phyloP scores from a whole-genome alignment of 2,113 vertebrate species.

The Tragelaphus scriptus region DNA sequence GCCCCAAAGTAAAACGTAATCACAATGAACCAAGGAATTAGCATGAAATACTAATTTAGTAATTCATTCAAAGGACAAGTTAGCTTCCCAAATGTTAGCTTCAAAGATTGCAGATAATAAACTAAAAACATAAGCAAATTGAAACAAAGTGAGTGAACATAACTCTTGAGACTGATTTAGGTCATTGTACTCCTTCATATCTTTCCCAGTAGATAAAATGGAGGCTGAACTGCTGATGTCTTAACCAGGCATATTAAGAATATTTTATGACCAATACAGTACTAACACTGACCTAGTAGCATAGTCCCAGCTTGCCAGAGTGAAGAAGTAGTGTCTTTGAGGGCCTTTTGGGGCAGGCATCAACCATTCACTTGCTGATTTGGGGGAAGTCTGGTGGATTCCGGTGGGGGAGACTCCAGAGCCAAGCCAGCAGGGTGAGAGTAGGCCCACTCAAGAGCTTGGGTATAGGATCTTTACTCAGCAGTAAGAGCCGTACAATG shows the following conservation, averaged over 20 bases:
- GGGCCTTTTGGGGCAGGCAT: not conserved
- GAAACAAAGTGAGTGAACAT: not conserved
- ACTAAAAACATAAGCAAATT: conserved; percentile 3
- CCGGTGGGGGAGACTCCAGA: not conserved
- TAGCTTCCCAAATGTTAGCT: not conserved
- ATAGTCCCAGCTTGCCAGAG: not conserved
- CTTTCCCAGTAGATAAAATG: not conserved
- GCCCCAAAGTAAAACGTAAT: conserved; percentile 9
- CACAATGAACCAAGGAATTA: not conserved
- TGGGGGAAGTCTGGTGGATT: not conserved
- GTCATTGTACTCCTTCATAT: not conserved
- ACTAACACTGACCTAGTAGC: not conserved
- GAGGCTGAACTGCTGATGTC: not conserved
- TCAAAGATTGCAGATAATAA: conserved; percentile 22
- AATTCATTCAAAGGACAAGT: conserved; percentile 24
- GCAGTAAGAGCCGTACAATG: not conserved
- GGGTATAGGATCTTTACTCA: not conserved
- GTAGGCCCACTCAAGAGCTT: not conserved
- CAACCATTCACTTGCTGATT: not conserved
- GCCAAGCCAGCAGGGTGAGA: not conserved
- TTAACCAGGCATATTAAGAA: not conserved
- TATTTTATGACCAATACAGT: not conserved
- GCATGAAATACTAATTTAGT: not conserved
- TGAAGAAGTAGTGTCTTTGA: not conserved
- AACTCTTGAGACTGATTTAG: not conserved